phyloP scores from a whole-genome alignment of 2,888 invertebrate species.

The Perizoma flavofasciatum region DNA sequence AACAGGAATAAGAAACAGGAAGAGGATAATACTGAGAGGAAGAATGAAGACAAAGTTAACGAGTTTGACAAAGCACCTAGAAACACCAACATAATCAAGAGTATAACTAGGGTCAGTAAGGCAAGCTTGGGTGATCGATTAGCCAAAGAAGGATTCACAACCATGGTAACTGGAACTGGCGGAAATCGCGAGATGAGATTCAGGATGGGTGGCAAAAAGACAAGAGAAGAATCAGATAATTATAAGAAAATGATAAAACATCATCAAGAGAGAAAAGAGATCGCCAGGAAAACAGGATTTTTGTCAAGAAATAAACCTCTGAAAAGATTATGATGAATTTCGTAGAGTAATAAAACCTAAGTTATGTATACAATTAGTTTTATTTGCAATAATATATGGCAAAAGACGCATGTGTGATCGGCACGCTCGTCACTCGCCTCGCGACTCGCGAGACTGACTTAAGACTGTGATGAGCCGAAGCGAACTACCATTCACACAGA shows the following conservation, averaged over 20 bases:
- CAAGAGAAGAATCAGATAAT: conserved; percentile 69
- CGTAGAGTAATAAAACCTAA: conserved; percentile 23
- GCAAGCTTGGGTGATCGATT: conserved; percentile 90
- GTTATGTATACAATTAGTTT: neutral
- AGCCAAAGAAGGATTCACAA: conserved; percentile 81
- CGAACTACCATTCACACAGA: too few relatives aligned
- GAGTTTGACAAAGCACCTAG: conserved; percentile 81
- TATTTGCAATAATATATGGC: too few relatives aligned
- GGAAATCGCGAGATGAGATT: conserved; percentile 94
- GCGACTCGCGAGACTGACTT: too few relatives aligned
- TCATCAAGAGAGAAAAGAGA: conserved; percentile 87
- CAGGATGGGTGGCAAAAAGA: conserved; percentile 82
- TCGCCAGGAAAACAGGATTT: conserved; percentile 79
- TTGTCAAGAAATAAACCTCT: conserved; percentile 64
- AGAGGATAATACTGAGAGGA: conserved; percentile 51
- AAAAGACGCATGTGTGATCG: too few relatives aligned
- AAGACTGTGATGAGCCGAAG: too few relatives aligned
- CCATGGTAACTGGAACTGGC: conserved; percentile 79
- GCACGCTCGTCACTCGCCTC: too few relatives aligned
- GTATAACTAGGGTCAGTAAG: conserved; percentile 81
- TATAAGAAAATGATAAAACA: conserved; percentile 86
- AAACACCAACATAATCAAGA: conserved; percentile 72
- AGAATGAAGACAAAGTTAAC: conserved; percentile 50
- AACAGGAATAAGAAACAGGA: conserved; percentile 65
- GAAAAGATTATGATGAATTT: conserved; percentile 47